A percentile compares a stretch with the other conserved stretches of the same genome.
Conservation (phyloP, 2,113 vertebrate species). For the Hepsetus odoe region DNA sequence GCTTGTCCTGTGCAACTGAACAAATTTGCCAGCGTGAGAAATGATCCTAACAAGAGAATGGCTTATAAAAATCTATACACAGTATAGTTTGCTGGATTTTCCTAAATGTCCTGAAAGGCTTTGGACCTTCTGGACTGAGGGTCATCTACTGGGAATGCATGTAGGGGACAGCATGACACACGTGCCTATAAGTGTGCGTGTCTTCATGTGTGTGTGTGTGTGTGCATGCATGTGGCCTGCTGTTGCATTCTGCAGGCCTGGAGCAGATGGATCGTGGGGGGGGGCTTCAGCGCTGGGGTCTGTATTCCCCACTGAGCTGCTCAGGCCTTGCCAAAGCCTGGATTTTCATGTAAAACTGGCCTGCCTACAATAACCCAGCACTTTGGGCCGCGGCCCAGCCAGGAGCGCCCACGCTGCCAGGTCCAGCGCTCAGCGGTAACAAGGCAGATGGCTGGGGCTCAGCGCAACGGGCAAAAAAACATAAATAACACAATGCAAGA, state of each 20-base stretch:
- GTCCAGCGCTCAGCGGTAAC: constrained; percentile 45
- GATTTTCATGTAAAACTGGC: constrained; percentile 61
- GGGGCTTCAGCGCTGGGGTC: constrained; percentile 19
- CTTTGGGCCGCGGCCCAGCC: constrained; percentile 49
- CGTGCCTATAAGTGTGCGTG: constrained; percentile 47
- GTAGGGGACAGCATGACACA: constrained; percentile 19
- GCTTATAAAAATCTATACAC: too few species aligned
- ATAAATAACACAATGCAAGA: constrained; percentile 19
- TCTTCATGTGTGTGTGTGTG: not conserved
- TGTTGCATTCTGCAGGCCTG: constrained; percentile 31
- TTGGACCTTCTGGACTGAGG: constrained; percentile 30
- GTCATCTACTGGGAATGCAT: not conserved
- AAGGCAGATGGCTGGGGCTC: constrained; percentile 49
- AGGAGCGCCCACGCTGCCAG: constrained; percentile 47
- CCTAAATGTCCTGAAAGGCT: not conserved
- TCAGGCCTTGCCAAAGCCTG: constrained; percentile 53
- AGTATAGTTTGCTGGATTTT: constrained; percentile 5
- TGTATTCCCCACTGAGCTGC: constrained; percentile 31
- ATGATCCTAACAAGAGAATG: too few species aligned
- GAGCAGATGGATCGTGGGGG: constrained; percentile 54
- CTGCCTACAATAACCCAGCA: constrained; percentile 51
- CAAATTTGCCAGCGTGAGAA: too few species aligned
- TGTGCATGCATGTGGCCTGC: constrained; percentile 24
- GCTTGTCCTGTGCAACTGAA: too few species aligned
- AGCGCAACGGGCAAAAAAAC: constrained; percentile 1